phyloP scores from a whole-genome alignment of 1,140 invertebrate genomes.

The Atopsyche davidsoni region DNA sequence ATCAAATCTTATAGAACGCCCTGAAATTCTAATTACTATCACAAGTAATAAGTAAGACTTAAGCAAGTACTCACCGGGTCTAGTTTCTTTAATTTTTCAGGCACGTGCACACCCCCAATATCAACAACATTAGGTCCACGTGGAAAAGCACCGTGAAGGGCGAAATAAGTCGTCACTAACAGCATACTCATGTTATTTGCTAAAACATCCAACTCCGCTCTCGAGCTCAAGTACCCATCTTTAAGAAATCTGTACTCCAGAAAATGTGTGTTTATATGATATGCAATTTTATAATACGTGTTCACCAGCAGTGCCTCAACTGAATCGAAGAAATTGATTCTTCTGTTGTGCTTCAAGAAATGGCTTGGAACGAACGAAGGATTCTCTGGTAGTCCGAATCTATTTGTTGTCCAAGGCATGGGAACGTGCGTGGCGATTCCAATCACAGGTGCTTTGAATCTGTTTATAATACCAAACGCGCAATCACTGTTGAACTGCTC shows the following conservation, averaged over 20 bases:
- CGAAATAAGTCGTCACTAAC: constrained; percentile 52
- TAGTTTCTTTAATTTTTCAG: constrained; percentile 6
- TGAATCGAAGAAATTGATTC: constrained; percentile 45
- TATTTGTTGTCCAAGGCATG: constrained; percentile 50
- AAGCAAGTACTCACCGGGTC: constrained; percentile 17
- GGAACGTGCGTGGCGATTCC: constrained; percentile 47
- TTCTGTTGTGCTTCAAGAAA: constrained; percentile 44
- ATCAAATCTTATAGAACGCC: too few species aligned
- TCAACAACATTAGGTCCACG: constrained; percentile 48
- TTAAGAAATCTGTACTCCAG: constrained; percentile 26
- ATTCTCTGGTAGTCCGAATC: constrained; percentile 49
- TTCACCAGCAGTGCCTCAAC: constrained; percentile 38
- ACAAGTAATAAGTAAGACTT: too few species aligned
- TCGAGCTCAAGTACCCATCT: constrained; percentile 16
- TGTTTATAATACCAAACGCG: constrained; percentile 52
- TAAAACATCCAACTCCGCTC: constrained; percentile 35
- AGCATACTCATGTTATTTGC: constrained; percentile 48
- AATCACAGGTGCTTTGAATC: constrained; percentile 55
- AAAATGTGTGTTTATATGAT: constrained; percentile 24
- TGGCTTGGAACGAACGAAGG: constrained; percentile 49
- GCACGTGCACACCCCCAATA: constrained; percentile 53
- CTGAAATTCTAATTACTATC: too few species aligned
- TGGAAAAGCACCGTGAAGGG: constrained; percentile 45
- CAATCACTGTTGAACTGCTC: constrained; percentile 64
- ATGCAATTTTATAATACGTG: constrained; percentile 27